Conservation (phyloP, 1,140 invertebrate species). For the Lamellibrachia luymesi region DNA sequence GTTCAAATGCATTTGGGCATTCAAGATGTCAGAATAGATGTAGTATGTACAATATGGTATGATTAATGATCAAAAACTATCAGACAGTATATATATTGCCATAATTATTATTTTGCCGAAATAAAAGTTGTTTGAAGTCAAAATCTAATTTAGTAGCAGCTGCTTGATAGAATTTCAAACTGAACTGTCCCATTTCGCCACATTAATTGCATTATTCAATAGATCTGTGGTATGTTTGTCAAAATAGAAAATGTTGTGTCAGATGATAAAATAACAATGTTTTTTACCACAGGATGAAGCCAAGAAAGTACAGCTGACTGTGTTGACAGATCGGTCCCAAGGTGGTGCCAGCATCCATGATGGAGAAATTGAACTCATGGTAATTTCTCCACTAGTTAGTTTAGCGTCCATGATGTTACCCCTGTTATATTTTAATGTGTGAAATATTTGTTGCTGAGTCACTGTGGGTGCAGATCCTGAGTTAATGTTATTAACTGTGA, state of each 20-base stretch:
- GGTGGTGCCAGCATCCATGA: constrained; percentile 78
- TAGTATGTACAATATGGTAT: background rate
- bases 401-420: too few relatives aligned
- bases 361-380: constrained; percentile 66
- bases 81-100: too few relatives aligned
- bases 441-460: too few relatives aligned
- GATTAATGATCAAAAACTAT: background rate
- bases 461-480: too few relatives aligned
- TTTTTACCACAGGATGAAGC: constrained; percentile 39
- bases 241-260: background rate
- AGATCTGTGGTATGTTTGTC: background rate
- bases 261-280: background rate
- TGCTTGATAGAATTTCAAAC: background rate
- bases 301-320: constrained; percentile 58
- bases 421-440: too few relatives aligned
- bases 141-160: background rate
- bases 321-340: constrained; percentile 83
- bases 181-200: background rate
- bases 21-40: too few relatives aligned
- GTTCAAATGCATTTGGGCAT: too few relatives aligned
- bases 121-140: background rate
- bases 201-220: background rate
- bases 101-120: too few relatives aligned
- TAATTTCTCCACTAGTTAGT: constrained; percentile 40
- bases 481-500: too few relatives aligned